Conservation (phyloP, 2,113 vertebrate species). For the Cynopterus brachyotis region DNA sequence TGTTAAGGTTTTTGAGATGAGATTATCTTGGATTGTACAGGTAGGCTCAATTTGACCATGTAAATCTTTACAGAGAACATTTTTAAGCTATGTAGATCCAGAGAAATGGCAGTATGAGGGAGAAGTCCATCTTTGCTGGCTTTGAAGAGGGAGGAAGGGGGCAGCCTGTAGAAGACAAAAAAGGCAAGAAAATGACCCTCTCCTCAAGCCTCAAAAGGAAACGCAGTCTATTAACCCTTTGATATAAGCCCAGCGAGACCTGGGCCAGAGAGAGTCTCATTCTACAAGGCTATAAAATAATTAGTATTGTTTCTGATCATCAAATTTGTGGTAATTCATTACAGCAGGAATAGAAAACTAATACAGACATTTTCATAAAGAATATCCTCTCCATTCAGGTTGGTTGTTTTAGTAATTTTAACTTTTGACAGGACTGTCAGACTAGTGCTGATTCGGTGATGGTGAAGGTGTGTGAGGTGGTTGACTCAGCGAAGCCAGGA, state of each 20-base stretch:
- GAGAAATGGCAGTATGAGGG: neutral
- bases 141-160: neutral
- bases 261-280: neutral
- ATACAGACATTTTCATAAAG: neutral
- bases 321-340: neutral
- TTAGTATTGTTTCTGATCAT: neutral
- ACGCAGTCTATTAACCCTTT: neutral
- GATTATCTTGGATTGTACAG: neutral
- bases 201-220: neutral
- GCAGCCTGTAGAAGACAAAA: neutral
- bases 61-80: neutral
- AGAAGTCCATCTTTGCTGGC: neutral
- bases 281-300: neutral
- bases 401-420: neutral
- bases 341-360: neutral
- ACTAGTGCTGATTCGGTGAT: no score
- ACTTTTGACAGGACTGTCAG: neutral
- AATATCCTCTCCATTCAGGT: neutral
- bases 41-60: neutral
- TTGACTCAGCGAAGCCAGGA: accelerated
- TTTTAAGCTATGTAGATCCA: neutral
- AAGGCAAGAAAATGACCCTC: neutral
- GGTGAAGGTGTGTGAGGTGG: accelerated
- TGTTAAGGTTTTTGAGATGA: neutral
- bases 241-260: neutral